Percentiles rank a stretch among this genome's conserved stretches.
Conservation (phyloP, 2,113 vertebrate species). For the Ailurus styani region DNA sequence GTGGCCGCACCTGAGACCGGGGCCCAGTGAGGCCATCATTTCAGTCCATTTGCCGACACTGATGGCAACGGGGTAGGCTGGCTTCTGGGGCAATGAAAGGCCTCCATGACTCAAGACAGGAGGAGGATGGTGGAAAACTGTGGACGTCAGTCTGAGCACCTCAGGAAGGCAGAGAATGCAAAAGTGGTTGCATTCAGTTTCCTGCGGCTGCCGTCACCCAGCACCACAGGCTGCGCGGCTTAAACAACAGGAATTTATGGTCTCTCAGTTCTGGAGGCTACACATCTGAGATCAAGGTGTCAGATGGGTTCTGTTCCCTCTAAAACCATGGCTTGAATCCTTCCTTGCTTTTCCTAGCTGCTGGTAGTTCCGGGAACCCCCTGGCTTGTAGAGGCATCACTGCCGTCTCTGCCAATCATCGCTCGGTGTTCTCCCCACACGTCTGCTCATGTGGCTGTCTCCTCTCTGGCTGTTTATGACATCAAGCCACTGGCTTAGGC, state of each 20-base stretch:
- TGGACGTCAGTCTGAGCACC: not conserved
- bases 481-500: not conserved
- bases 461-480: not conserved
- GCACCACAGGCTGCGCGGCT: too few species aligned
- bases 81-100: not conserved
- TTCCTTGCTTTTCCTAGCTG: not conserved
- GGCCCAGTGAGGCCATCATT: too few species aligned
- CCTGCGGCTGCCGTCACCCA: not conserved
- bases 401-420: not conserved
- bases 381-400: rapidly evolving
- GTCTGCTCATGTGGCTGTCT: not conserved
- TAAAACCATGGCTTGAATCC: not conserved
- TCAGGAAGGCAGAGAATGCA: not conserved
- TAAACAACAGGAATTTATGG: not conserved
- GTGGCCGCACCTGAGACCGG: not conserved
- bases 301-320: not conserved
- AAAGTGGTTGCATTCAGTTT: not conserved
- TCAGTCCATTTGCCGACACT: not conserved
- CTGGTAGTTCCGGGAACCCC: not conserved
- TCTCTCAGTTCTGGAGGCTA: not conserved
- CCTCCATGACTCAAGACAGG: not conserved
- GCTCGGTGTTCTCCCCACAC: not conserved
- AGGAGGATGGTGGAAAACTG: not conserved
- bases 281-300: not conserved
- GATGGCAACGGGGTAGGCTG: not conserved